phyloP scores from a whole-genome alignment of 2,797 vertebrate species.

The Microtus obscurus region DNA sequence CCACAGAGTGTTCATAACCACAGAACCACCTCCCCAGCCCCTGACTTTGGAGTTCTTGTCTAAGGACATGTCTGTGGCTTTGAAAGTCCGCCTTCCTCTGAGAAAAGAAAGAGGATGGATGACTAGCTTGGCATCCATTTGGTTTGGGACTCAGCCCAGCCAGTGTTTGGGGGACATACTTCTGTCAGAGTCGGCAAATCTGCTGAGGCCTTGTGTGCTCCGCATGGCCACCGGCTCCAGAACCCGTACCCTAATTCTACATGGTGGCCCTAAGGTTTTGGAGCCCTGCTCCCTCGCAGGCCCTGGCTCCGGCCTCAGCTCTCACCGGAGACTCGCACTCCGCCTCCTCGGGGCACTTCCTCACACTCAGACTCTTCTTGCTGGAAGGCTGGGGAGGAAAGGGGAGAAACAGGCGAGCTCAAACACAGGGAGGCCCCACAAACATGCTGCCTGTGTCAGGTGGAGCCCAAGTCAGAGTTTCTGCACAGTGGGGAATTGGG shows the following conservation, averaged over 20 bases:
- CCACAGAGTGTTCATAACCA: neutral
- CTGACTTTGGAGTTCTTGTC: neutral
- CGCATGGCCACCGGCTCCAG: neutral
- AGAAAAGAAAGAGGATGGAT: neutral
- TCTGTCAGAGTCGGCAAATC: neutral
- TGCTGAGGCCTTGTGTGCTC: neutral
- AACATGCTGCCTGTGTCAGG: neutral
- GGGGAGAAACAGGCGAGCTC: neutral
- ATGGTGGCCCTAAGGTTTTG: neutral
- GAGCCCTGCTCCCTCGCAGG: neutral
- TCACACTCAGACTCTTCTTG: conserved; percentile 96
- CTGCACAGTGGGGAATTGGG: no score
- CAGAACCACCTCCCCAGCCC: neutral
- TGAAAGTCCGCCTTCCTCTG: neutral
- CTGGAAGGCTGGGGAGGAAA: conserved; percentile 85
- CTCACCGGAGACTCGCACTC: conserved; percentile 92
- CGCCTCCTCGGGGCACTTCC: conserved; percentile 93
- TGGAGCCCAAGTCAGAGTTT: neutral
- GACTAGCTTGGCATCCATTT: neutral
- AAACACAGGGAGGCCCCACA: neutral
- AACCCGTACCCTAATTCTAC: neutral
- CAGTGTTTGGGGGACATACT: no score
- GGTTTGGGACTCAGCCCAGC: neutral
- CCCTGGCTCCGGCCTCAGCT: neutral
- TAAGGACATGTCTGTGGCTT: neutral